phyloP scores from a whole-genome alignment of 2,113 vertebrate genomes.

The Prolemur simus region DNA sequence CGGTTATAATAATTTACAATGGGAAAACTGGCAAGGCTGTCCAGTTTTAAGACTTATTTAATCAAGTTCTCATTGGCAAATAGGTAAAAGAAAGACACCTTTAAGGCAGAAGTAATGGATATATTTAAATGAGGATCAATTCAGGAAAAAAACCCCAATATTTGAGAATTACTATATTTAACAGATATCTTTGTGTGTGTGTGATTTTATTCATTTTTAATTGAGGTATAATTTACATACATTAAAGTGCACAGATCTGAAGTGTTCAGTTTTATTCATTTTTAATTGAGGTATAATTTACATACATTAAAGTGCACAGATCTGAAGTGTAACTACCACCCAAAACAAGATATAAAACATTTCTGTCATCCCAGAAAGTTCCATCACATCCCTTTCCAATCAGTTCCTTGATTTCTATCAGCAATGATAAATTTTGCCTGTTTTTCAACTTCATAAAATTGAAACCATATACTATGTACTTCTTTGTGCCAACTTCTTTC shows the following conservation, averaged over 20 bases:
- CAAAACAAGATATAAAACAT: slow-evolving; percentile 15
- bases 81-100: slow-evolving; percentile 40
- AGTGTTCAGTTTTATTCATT: slow-evolving; percentile 54
- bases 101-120: slow-evolving; percentile 18
- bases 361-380: slow-evolving; percentile 2
- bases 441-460: background rate
- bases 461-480: background rate
- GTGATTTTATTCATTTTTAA: slow-evolving; percentile 63
- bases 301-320: slow-evolving; percentile 51
- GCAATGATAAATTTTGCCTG: background rate
- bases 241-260: slow-evolving; percentile 44
- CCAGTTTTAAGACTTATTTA: background rate
- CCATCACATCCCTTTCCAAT: background rate
- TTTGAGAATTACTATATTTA: slow-evolving; percentile 39
- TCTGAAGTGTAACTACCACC: background rate
- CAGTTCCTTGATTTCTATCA: slow-evolving; percentile 5
- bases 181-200: background rate
- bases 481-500: background rate
- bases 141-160: background rate
- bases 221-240: slow-evolving; percentile 61
- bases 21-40: background rate
- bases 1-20: background rate
- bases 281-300: slow-evolving; percentile 66
- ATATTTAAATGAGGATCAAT: slow-evolving; percentile 34
- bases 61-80: slow-evolving; percentile 5